Evolutionary conservation across 2,113 vertebrate species (phyloP), one percentile per base, ranked within the genome.

Genomic region (Collichthys lucidus): DNA sequence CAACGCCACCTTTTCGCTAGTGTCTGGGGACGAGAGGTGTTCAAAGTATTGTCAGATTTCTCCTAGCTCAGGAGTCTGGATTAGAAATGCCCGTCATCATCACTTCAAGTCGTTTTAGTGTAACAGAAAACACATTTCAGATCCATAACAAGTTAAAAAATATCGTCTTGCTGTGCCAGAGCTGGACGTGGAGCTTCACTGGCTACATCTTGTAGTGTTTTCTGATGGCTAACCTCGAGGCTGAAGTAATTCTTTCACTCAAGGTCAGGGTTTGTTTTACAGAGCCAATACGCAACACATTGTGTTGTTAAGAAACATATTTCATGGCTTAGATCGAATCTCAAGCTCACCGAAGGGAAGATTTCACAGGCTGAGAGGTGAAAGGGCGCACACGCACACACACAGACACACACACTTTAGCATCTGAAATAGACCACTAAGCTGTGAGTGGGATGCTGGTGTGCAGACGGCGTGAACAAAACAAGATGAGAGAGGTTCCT

Each of bases 381-480:
- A 86, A 62, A 79, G 73, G 70, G 56, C 24, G 67, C n/a, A 66
- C 42, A 82, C 52, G 76, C 57, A 60, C 40, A 29, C 31, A 68
- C 49, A 46, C 20, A 26, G 2, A 26, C 26, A 46, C 50, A 44
- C 42, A 44, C 10, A 40, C 24, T 61, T 52, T 63, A 24, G 26
- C 20, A 64, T 74, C 83, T 40, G 50, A 91, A 91, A 86, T 83
- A 89, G 74, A 90, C 44, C 59, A 29, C 68, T 85, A 91, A 86
- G 85, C 85, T 86, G 59, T 4, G 59, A 42, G 62, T 74, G 22
- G 52, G 75, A 40, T 2, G 35, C 35, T 57, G 19, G 60, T 44
- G 53, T 69, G 44, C 62, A 85, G 82, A 82, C 83, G 60, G 75
- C 16, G 15, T 2, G 59, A 80, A 44, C 59, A 75, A 80, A 85